These are phyloP conservation scores for Pterocles gutturalis DNA, from an alignment of 2,113 vertebrate species.

Conservation along the genomic window DNA sequence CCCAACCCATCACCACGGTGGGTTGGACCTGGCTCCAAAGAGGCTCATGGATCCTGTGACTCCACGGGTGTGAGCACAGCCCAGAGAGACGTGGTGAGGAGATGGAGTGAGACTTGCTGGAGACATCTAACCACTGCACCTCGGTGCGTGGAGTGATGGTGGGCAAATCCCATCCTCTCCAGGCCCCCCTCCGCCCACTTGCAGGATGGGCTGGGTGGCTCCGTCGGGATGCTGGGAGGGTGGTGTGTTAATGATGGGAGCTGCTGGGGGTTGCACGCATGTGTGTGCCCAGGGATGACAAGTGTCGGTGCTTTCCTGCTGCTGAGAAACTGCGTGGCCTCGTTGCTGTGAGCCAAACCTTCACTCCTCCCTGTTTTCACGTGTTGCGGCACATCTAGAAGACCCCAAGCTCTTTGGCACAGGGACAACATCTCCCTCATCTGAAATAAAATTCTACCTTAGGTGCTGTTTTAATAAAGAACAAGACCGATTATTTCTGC, in stretches of 20 bases:
- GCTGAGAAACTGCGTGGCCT: neutral
- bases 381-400: neutral
- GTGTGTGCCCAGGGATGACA: neutral
- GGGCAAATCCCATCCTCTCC: neutral
- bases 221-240: neutral
- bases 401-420: neutral
- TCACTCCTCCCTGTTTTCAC: neutral
- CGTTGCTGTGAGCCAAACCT: neutral
- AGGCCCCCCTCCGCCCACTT: neutral
- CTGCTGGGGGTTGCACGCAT: neutral
- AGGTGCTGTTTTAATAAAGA: neutral
- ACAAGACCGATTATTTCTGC: neutral
- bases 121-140: rapidly evolving
- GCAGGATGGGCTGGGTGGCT: rapidly evolving
- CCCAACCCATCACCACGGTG: neutral
- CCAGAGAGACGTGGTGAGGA: neutral
- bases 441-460: neutral
- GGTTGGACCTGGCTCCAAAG: neutral
- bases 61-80: rapidly evolving
- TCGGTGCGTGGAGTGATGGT: rapidly evolving
- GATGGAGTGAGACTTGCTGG: neutral
- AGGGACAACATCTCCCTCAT: neutral
- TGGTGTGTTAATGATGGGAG: neutral
- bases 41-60: rapidly evolving
- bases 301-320: neutral